Conservation (phyloP, 2,113 vertebrate genomes). For the Clarias magur region DNA sequence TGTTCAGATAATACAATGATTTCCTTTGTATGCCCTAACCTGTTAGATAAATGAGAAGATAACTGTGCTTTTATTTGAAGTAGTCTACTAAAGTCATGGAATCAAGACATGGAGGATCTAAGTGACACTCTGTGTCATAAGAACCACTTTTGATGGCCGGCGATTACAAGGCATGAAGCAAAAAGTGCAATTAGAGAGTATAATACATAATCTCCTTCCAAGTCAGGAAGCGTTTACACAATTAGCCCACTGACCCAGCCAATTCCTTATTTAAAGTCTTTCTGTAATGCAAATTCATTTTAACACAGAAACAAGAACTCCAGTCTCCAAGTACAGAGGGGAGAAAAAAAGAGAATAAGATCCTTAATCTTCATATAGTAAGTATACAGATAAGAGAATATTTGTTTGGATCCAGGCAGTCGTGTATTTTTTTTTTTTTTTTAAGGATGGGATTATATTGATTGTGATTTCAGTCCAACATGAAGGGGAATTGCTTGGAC, state of each 20-base stretch:
- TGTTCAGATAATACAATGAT: not conserved
- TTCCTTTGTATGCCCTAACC: not conserved
- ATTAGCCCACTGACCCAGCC: constrained; percentile 35
- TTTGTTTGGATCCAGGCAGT: not conserved
- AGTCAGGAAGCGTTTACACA: constrained; percentile 15
- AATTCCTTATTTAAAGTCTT: constrained; percentile 12
- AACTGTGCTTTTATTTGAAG: not conserved
- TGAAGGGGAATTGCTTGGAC: not conserved
- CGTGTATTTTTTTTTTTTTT: not conserved
- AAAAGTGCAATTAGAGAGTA: constrained; percentile 28
- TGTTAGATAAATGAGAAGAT: not conserved
- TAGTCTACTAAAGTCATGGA: not conserved
- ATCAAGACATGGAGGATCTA: not conserved
- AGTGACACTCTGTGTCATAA: not conserved
- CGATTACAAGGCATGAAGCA: constrained; percentile 23
- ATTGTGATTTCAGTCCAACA: not conserved
- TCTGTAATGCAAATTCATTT: constrained; percentile 28
- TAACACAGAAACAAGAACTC: constrained; percentile 1
- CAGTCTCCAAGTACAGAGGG: not conserved
- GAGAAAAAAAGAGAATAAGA: not conserved
- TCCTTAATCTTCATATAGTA: constrained; percentile 2
- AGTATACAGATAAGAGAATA: not conserved
- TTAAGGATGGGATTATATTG: not conserved
- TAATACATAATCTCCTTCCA: constrained; percentile 40
- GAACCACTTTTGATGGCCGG: constrained; percentile 22